These are phyloP conservation scores for Penaeus indicus DNA, from an alignment of 1,140 invertebrate genomes.

Conservation along the genomic window DNA sequence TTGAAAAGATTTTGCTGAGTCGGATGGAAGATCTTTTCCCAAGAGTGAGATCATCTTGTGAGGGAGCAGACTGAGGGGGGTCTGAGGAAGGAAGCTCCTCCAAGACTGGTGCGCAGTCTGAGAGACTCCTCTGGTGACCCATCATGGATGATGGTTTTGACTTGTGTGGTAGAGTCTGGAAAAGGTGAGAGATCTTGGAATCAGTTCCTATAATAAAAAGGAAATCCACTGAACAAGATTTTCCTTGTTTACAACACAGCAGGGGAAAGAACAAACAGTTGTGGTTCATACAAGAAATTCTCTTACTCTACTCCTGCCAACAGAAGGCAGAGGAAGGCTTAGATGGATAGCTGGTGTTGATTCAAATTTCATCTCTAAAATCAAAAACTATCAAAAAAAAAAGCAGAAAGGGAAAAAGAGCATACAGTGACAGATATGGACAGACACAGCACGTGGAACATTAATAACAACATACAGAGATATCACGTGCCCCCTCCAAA, in stretches of 20 bases:
- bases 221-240: not conserved
- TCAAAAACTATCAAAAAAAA: too few relatives aligned
- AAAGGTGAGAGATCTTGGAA: not conserved
- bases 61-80: slow-evolving; percentile 31
- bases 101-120: slow-evolving; percentile 64
- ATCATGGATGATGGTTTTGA: slow-evolving; percentile 51
- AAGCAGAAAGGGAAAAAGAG: too few relatives aligned
- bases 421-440: too few relatives aligned
- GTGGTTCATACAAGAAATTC: too few relatives aligned
- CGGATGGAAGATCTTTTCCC: slow-evolving; percentile 51
- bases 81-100: slow-evolving; percentile 55
- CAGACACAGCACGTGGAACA: too few relatives aligned
- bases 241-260: not conserved
- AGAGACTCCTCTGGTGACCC: slow-evolving; percentile 61
- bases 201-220: not conserved
- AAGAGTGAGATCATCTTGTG: slow-evolving; percentile 39
- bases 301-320: too few relatives aligned
- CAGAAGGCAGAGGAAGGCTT: too few relatives aligned
- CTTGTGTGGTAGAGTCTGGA: slow-evolving; percentile 64
- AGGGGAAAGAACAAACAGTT: too few relatives aligned
- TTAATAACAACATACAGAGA: too few relatives aligned
- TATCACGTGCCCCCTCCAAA: too few relatives aligned
- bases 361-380: too few relatives aligned
- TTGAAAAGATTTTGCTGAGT: slow-evolving; percentile 55
- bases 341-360: too few relatives aligned